These are phyloP conservation scores for Phengaris arion DNA, from an alignment of 2,888 invertebrate species.

Conservation along the genomic window DNA sequence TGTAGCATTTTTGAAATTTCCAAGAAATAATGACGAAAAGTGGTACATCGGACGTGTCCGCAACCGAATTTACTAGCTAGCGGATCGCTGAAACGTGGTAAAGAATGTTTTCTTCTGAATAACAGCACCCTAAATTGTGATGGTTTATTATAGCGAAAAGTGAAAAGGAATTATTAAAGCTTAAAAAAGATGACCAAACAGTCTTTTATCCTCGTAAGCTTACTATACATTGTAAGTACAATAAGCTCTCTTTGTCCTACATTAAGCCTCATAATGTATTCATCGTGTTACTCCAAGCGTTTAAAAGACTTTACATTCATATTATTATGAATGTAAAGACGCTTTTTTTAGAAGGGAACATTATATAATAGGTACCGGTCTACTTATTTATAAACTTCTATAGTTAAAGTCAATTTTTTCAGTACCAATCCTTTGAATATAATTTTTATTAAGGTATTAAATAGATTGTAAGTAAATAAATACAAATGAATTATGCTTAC, in stretches of 20 bases:
- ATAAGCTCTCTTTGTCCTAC: neutral
- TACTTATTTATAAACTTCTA: neutral
- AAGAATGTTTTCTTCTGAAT: too few relatives aligned
- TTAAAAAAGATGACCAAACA: neutral
- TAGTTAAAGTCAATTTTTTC: neutral
- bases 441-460: too few relatives aligned
- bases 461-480: too few relatives aligned
- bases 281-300: neutral
- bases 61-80: too few relatives aligned
- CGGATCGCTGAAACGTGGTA: too few relatives aligned
- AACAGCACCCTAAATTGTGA: too few relatives aligned
- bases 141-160: too few relatives aligned
- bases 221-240: neutral
- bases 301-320: neutral
- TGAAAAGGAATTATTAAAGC: too few relatives aligned
- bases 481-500: conserved; percentile 46
- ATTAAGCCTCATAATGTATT: neutral
- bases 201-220: conserved; percentile 2
- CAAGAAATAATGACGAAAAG: too few relatives aligned
- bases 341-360: neutral
- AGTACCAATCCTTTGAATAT: too few relatives aligned
- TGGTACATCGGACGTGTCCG: too few relatives aligned
- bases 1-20: too few relatives aligned
- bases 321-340: neutral
- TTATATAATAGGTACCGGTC: neutral